A percentile compares a stretch with the other conserved stretches of the same genome.
phyloP scores from a whole-genome alignment of 2,888 invertebrate genomes.

The Clusia tigrina region DNA sequence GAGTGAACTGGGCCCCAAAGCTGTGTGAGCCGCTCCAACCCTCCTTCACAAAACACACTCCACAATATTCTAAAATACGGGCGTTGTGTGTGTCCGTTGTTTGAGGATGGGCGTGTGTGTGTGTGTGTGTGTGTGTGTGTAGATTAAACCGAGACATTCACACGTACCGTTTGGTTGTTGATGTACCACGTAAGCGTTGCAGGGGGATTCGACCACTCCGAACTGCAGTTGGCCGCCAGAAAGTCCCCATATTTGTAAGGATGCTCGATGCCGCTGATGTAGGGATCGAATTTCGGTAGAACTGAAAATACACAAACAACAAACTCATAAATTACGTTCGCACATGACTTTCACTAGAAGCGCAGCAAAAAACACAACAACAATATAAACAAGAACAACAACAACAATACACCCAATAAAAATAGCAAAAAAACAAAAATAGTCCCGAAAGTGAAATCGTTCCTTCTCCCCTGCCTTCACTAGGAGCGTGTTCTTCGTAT shows the following conservation, averaged over 20 bases:
- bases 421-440: neutral
- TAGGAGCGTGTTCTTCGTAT: neutral
- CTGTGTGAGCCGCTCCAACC: neutral
- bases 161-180: slow-evolving; percentile 64
- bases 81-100: neutral
- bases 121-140: slow-evolving; percentile 6
- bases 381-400: slow-evolving; percentile 37
- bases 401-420: too few relatives aligned
- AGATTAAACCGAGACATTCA: slow-evolving; percentile 28
- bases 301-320: slow-evolving; percentile 51
- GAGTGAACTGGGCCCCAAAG: neutral
- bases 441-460: neutral
- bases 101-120: neutral
- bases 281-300: slow-evolving; percentile 62
- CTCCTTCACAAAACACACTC: slow-evolving; percentile 12
- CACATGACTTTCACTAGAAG: slow-evolving; percentile 16
- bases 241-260: slow-evolving; percentile 62
- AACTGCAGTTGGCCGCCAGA: slow-evolving; percentile 63
- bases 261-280: slow-evolving; percentile 57
- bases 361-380: slow-evolving; percentile 55
- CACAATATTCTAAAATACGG: neutral
- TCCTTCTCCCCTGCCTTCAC: neutral
- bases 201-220: slow-evolving; percentile 63
- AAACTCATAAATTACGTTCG: slow-evolving; percentile 8
- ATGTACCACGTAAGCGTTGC: slow-evolving; percentile 63